phyloP scores from a whole-genome alignment of 2,888 invertebrate species.

The Iselma pallidipennis region DNA sequence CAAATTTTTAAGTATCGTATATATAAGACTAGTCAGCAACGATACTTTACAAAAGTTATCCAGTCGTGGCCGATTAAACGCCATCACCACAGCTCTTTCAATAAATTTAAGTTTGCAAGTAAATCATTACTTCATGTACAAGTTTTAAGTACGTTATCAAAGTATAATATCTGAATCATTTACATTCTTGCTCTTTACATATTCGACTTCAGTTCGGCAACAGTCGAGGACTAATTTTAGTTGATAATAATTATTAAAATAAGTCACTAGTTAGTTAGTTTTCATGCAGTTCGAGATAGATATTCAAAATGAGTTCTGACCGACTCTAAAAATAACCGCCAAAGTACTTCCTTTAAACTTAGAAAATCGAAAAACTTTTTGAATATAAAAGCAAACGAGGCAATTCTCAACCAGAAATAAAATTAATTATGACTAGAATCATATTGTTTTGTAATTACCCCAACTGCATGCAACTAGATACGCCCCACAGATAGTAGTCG shows the following conservation, averaged over 20 bases:
- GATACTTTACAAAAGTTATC: slow-evolving; percentile 4
- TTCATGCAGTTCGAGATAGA: too few relatives aligned
- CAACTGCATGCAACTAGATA: not conserved
- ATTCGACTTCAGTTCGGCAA: not conserved
- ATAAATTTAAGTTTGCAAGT: slow-evolving; percentile 1
- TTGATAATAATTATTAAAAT: not conserved
- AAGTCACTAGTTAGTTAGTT: not conserved
- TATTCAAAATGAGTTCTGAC: too few relatives aligned
- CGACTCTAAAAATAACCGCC: too few relatives aligned
- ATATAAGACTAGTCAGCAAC: slow-evolving; percentile 2
- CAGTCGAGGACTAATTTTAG: not conserved
- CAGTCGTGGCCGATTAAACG: not conserved
- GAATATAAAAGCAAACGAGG: too few relatives aligned
- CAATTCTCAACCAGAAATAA: too few relatives aligned
- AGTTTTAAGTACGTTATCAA: slow-evolving; percentile 4
- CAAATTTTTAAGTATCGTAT: slow-evolving; percentile 32
- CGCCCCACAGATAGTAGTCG: not conserved
- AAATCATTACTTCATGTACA: not conserved
- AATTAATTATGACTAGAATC: not conserved
- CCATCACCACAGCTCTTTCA: not conserved
- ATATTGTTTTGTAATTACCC: not conserved
- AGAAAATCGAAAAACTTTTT: too few relatives aligned
- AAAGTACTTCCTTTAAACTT: too few relatives aligned
- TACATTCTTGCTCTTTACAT: not conserved
- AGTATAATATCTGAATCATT: not conserved